A percentile compares a stretch with the other conserved stretches of the same genome.
phyloP scores from a whole-genome alignment of 2,113 vertebrate species.

The Laticauda laticaudata region DNA sequence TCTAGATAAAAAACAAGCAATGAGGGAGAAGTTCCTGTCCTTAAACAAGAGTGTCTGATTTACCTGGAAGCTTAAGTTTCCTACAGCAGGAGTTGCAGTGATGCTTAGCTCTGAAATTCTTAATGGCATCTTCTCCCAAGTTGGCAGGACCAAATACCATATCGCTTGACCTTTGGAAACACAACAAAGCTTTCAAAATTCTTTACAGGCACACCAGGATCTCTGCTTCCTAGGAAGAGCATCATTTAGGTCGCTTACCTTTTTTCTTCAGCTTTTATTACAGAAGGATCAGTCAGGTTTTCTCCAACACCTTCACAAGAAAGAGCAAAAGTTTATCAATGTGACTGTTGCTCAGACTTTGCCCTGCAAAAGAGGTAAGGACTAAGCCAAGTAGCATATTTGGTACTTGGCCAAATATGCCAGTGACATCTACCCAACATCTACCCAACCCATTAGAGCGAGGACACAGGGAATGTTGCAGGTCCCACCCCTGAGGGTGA shows the following conservation, averaged over 20 bases:
- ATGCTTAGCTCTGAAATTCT: conserved; percentile 95
- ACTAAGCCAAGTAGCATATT: not conserved
- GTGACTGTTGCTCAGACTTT: too few species aligned
- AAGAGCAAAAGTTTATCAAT: conserved; percentile 44
- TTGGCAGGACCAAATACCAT: conserved; percentile 99
- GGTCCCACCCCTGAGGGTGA: too few species aligned
- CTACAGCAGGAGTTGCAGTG: conserved; percentile 97
- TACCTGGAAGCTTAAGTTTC: conserved; percentile 98
- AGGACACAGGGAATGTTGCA: too few species aligned
- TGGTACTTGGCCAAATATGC: too few species aligned
- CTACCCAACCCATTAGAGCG: too few species aligned
- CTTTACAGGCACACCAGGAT: not conserved
- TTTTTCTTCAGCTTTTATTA: conserved; percentile 98
- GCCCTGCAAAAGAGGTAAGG: not conserved
- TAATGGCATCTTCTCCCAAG: conserved; percentile 94
- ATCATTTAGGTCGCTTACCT: conserved; percentile 71
- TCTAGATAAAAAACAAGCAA: not conserved
- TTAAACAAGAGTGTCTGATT: not conserved
- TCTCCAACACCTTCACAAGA: conserved; percentile 88
- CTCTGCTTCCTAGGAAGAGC: not conserved
- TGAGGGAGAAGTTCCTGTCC: not conserved
- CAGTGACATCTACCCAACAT: too few species aligned
- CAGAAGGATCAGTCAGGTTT: conserved; percentile 96
- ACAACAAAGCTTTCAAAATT: not conserved
- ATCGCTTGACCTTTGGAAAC: conserved; percentile 82